Evolutionary conservation across 2,888 invertebrate species (phyloP), one percentile per base, ranked within the genome.

Genomic region (Tipula confusa): DNA sequence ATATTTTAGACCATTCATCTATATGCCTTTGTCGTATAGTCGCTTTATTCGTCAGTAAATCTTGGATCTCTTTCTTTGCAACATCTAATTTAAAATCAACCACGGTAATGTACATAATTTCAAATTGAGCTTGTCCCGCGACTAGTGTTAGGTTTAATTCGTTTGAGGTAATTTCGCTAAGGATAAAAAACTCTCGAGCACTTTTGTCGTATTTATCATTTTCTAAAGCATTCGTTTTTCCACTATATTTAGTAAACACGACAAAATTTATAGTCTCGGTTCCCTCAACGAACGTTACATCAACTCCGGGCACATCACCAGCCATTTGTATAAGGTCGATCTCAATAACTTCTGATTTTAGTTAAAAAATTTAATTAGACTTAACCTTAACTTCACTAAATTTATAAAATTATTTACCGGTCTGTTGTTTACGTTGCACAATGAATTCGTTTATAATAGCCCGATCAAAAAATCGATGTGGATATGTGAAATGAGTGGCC

Each of bases 401-500:
- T n/a, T n/a, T n/a, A n/a, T n/a, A n/a, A n/a, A 29, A 29, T 6
- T 29, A 29, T 33, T 82, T 33, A 33, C 31, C 31, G 15, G 15
- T 6, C 6, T 82, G 9, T 82, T 33, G 31, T 83, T 79, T 64
- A 24, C 64, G 64, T 64, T 64, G 7, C 6, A 85, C 86, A 64
- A 86, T 43, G 82, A 89, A 85, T 84, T 89, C 88, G 84, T 89
- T 90, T 83, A 90, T 86, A 85, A 90, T 86, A 0, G 89, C 89
- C 3, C 90, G 87, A 84, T 88, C 90, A 84, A 87, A 90, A 85
- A 85, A 90, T 9, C 89, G 88, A 87, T 90, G 90, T 0, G 89
- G 87, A 86, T 88, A 90, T 9, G 88, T 87, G 43, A 87, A 87
- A 82, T 87, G 86, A 18, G 84, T 84, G 18, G 86, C 85, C 82